A percentile compares a stretch with the other conserved stretches of the same genome.
These are phyloP conservation scores for Dicycla oo DNA, from an alignment of 2,888 invertebrate species.

Conservation along the genomic window DNA sequence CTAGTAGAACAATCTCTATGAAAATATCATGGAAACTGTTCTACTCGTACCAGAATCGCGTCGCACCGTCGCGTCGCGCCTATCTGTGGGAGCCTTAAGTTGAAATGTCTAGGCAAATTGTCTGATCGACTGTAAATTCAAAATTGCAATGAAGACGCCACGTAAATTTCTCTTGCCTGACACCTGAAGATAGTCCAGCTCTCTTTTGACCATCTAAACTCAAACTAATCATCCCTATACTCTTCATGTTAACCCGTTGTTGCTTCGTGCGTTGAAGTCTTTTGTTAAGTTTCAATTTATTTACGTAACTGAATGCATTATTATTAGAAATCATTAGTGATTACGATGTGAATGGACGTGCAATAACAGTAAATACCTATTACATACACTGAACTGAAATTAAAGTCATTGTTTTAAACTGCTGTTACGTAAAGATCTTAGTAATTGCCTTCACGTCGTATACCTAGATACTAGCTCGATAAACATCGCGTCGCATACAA, in stretches of 20 bases:
- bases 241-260: conserved; percentile 51
- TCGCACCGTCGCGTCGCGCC: too few species aligned
- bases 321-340: conserved; percentile 29
- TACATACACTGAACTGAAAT: conserved; percentile 47
- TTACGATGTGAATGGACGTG: conserved; percentile 39
- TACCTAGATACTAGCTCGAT: conserved; percentile 23
- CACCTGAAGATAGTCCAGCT: background rate
- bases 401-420: conserved; percentile 54
- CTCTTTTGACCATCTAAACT: background rate
- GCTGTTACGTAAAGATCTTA: conserved; percentile 58
- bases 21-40: too few species aligned
- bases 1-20: too few species aligned
- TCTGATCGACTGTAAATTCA: background rate
- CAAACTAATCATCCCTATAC: background rate
- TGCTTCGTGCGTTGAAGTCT: conserved; percentile 81
- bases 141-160: background rate
- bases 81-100: background rate
- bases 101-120: background rate
- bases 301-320: conserved; percentile 39
- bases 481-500: conserved; percentile 30
- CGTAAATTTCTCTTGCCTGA: background rate
- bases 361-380: conserved; percentile 46
- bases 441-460: conserved; percentile 53
- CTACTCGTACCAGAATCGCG: too few species aligned
- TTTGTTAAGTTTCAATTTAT: conserved; percentile 70